Evolutionary conservation across 2,797 vertebrate genomes (phyloP), one percentile per base, ranked within the genome.

Genomic region (Tachyglossus aculeatus): DNA sequence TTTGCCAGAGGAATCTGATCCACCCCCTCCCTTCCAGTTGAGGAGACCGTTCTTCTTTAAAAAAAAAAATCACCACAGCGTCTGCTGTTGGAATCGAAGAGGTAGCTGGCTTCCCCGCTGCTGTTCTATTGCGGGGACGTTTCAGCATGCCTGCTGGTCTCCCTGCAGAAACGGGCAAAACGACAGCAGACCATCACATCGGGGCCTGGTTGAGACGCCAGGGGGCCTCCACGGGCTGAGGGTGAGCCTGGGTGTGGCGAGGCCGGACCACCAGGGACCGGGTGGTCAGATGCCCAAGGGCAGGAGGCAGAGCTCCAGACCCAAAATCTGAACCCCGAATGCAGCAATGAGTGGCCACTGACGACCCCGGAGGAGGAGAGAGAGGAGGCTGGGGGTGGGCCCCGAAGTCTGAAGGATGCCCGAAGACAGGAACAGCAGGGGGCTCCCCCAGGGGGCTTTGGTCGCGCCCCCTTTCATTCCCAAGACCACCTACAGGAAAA

Each of bases 401-500:
- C 62, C 67, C 43, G 44, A 65, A 83, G 88, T 84, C 87, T 90
- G 52, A 86, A 91, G 86, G 88, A 96, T 96, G 95, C 89, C 94
- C 70, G 90, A 94, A 87, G 91, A 90, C 81, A 86, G 87, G 66
- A 88, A 75, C 83, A 79, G 87, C 15, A 94, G 91, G 80, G 83
- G 88, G 36, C 89, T 90, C 75, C 86, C 93, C 40, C 88, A 92
- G 21, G 89, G 88, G 77, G 86, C 93, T 64, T 90, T 95, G 67
- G 81, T 90, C 3, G 93, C 94, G 62, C 85, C 91, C 68, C 90
- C 86, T 78, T 92, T 93, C 77, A 90, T 95, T 67, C 92, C 94
- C 45, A 93, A 93, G 88, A 92, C 88, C 47, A 91, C 96, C 65
- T 94, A 96, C 56, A 88, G 88, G 89, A 97, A 93, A 91, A 94